Evolutionary conservation across 2,888 invertebrate genomes (phyloP), one percentile per base, ranked within the genome.

Genomic region (Nasonia oneida): DNA sequence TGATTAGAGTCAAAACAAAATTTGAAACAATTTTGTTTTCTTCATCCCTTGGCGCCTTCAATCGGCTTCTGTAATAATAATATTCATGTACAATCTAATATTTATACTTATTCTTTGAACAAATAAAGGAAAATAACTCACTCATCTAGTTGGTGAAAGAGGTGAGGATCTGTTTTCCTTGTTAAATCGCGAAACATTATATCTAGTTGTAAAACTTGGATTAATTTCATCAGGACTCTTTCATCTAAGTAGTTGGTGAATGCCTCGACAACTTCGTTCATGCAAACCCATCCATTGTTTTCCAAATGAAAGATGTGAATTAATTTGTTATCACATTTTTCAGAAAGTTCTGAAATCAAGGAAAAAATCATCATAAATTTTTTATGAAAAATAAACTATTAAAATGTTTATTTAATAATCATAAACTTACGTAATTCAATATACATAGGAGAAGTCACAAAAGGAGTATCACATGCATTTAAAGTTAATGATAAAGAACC

Each of bases 201-300:
- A 0, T 83, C 4, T 33, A 88, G 71, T n/a, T 87, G 37, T 2
- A 86, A 50, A 14, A 81, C 70, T 4, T 87, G 15, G 10, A 91
- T 74, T 6, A 88, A 47, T 10, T 88, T 83, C 0, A 90, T n/a
- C 77, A 89, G 67, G 1, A 77, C 10, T 57, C 81, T 81, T 82
- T 81, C 12, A 5, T 73, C 85, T 6, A 84, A 81, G 39, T 89
- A 87, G 33, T 85, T 81, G 0, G 90, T 91, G 61, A 92, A 91
- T 0, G 70, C 82, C 42, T 88, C 50, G 2, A 90, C 84, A 47
- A 92, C 90, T 82, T 92, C 91, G 5, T 88, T 85, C 2, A 87
- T 79, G 8, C 88, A 84, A 14, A 92, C 50, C 91, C 92, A 92
- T 8, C 91, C 91, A 37, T 89, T 83, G 0, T 87, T 81, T 37